Evolutionary conservation across 2,888 invertebrate genomes (phyloP).

Genomic region (Dastarcus helophoroides): DNA sequence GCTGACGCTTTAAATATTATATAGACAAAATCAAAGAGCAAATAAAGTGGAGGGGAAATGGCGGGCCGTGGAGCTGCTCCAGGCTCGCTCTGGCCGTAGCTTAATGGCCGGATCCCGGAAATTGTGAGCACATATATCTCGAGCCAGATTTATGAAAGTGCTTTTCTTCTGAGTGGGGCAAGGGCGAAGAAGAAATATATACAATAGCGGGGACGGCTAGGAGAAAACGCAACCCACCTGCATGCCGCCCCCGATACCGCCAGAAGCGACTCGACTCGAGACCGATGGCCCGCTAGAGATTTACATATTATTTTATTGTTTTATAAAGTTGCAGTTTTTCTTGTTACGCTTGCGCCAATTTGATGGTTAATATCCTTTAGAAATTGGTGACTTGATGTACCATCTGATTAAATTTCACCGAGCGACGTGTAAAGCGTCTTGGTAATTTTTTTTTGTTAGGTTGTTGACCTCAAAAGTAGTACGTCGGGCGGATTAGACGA

Average conservation of each 20-base stretch:
- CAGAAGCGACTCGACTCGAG: constrained; percentile 8
- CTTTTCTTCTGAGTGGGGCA: constrained; percentile 39
- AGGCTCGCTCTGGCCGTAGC: constrained; percentile 32
- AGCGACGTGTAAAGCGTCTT: no score
- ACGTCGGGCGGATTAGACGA: no score
- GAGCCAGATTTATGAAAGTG: constrained; percentile 84
- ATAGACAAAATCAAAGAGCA: constrained; percentile 35
- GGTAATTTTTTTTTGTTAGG: no score
- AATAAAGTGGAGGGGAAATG: constrained; percentile 33
- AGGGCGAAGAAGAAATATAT: constrained; percentile 34
- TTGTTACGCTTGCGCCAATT: no score
- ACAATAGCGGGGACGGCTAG: constrained; percentile 24
- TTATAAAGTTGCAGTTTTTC: no score
- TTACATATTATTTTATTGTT: no score
- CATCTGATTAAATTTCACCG: no score
- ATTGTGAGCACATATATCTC: constrained; percentile 85
- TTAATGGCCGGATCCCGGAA: constrained; percentile 84
- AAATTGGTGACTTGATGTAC: no score
- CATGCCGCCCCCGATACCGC: constrained; percentile 6
- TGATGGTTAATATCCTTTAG: no score
- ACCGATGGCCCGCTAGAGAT: constrained; percentile 10
- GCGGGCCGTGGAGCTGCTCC: constrained; percentile 28
- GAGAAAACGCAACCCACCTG: no score
- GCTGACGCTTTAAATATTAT: constrained; percentile 22
- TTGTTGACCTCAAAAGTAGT: no score